Conservation (phyloP, 2,113 vertebrate species). For the Pterocles orientalis region DNA sequence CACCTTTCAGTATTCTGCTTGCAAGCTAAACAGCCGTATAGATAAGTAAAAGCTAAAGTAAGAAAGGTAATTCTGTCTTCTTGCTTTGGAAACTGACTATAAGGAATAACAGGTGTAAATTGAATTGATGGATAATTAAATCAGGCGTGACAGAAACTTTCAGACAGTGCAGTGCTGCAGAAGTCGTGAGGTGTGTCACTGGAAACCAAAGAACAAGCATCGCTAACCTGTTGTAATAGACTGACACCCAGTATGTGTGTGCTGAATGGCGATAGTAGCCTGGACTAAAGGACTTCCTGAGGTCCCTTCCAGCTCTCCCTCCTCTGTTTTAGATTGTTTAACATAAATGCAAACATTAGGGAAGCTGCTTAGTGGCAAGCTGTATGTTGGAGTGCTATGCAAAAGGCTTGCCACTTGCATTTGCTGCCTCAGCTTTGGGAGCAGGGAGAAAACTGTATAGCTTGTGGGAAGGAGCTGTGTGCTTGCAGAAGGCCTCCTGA, state of each 20-base stretch:
- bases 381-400: not conserved
- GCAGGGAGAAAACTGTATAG: not conserved
- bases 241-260: not conserved
- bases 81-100: not conserved
- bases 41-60: not conserved
- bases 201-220: not conserved
- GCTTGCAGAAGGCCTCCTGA: not conserved
- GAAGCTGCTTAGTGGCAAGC: not conserved
- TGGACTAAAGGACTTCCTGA: not conserved
- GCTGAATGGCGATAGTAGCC: not conserved
- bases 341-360: not conserved
- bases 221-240: not conserved
- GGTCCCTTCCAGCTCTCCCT: not conserved
- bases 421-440: not conserved
- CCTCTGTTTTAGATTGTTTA: not conserved
- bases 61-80: not conserved
- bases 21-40: not conserved
- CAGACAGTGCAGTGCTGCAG: not conserved
- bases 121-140: not conserved
- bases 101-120: not conserved
- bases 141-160: not conserved
- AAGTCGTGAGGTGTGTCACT: not conserved
- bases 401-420: not conserved
- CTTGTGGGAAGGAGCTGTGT: not conserved
- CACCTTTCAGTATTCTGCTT: not conserved